Base-by-base conservation (phyloP, 2,113 vertebrate genomes). In the Leucosticte australis region DNA sequence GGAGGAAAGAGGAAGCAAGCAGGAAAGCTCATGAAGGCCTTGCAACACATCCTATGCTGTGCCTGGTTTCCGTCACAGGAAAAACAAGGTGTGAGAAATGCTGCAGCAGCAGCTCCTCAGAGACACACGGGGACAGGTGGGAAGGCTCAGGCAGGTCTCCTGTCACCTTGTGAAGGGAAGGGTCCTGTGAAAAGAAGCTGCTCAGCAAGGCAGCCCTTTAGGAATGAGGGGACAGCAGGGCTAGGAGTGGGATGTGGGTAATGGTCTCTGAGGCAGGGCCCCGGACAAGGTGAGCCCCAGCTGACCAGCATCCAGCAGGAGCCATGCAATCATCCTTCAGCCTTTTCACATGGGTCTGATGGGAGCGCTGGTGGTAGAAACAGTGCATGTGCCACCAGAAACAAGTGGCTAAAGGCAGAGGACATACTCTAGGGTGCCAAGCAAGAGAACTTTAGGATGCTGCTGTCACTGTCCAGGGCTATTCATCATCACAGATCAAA, bases 1-100 rank as follows among this genome's bases (percentile, higher is more conserved):
- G 30, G 69, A 64, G 53, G 53, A 94, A 90, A 92, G 79, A 95
- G 86, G 92, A 96, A 96, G 86, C 70, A 91, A 90, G 85, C 9
- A 77, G 87, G 83, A 92, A 92, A 67, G 80, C 92, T 94, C 90
- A 91, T 0, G 31, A 90, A 56, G 64, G 35, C 84, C 76, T 93
- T 95, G 76, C 95, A 93, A 94, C 83, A 76, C 0, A 9, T 83
- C 31, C 83, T 70, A 20, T n/a, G 60, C 46, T 65, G 22, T 11
- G 27, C n/a, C 69, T 83, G 52, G 55, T 52, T 86, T 93, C 73
- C 53, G 78, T 33, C 62, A 50, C 21, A 89, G 52, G 28, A 70
- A 83, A 70, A n/a, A 35, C 35, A 57, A 79, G 41, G 20, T 53
- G 50, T 27, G 46, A 78, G 68, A 88, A 57, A 57, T 11, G 26